Evolutionary conservation across 2,113 vertebrate genomes (phyloP).

Genomic region (Entosphenus tridentatus): DNA sequence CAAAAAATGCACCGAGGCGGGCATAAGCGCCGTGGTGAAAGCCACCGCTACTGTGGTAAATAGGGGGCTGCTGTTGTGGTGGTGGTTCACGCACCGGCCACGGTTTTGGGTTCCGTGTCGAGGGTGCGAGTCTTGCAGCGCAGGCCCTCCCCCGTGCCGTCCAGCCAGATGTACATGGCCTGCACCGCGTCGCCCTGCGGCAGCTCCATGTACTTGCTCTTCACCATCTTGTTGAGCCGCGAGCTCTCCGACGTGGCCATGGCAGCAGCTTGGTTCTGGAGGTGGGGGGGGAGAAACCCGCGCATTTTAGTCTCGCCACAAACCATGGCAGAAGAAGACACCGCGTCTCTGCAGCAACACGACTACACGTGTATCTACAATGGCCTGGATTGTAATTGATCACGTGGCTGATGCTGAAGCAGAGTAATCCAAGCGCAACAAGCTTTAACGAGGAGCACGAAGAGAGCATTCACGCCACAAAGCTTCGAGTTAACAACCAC

Average conservation of each 20-base stretch:
- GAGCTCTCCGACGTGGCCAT: conserved; percentile 70
- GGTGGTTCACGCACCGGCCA: conserved; percentile 39
- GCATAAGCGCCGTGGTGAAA: background rate
- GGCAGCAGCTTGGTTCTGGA: conserved; percentile 21
- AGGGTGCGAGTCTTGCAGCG: conserved; percentile 71
- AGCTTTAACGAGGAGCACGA: too few relatives aligned
- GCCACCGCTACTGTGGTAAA: too few relatives aligned
- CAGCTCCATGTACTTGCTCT: conserved; percentile 61
- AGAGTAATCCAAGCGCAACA: too few relatives aligned
- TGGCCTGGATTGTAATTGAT: too few relatives aligned
- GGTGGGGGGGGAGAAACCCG: accelerated
- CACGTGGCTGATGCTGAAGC: too few relatives aligned
- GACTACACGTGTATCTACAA: too few relatives aligned
- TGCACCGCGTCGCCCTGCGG: conserved; percentile 61
- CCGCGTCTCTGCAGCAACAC: too few relatives aligned
- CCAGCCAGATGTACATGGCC: conserved; percentile 82
- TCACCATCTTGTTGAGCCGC: conserved; percentile 56
- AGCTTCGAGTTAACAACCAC: too few relatives aligned
- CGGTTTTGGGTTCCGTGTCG: conserved; percentile 56
- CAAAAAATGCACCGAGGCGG: background rate
- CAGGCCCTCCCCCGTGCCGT: conserved; percentile 60
- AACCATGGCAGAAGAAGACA: too few relatives aligned
- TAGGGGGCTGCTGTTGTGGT: too few relatives aligned
- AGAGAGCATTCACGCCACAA: too few relatives aligned
- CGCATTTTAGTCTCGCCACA: too few relatives aligned